Evolutionary conservation across 2,113 vertebrate genomes (phyloP).

Genomic region (Himantopus leucocephalus): DNA sequence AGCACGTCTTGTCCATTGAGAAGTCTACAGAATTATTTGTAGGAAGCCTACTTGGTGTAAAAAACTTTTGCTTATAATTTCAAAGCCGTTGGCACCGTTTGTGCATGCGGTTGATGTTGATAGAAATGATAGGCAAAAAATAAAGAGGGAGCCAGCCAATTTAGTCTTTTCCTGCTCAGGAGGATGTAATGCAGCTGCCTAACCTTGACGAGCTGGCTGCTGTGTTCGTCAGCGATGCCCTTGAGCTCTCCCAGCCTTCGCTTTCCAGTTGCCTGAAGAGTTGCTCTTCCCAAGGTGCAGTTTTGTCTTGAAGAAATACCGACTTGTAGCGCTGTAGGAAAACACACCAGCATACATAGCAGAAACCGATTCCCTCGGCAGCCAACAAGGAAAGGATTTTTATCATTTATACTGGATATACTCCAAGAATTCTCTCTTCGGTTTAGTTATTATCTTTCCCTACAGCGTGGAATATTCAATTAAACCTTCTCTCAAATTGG

Average conservation of each 20-base stretch:
- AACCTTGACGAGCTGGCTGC: background rate
- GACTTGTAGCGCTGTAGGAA: background rate
- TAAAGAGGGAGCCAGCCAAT: background rate
- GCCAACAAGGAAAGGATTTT: conserved; percentile 28
- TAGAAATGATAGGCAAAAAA: background rate
- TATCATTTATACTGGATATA: conserved; percentile 52
- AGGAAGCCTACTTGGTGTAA: rapidly evolving
- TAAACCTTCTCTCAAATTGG: conserved; percentile 70
- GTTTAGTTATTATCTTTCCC: conserved; percentile 62
- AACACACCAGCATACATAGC: conserved; percentile 14
- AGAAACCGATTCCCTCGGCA: conserved; percentile 35
- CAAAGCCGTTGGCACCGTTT: background rate
- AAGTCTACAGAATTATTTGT: rapidly evolving
- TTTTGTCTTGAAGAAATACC: conserved; percentile 38
- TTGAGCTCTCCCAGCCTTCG: conserved; percentile 33
- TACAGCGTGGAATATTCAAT: conserved; percentile 61
- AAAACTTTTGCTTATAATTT: background rate
- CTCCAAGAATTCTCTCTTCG: conserved; percentile 47
- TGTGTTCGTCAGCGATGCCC: background rate
- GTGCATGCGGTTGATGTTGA: background rate
- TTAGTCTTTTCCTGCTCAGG: background rate
- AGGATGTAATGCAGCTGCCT: background rate
- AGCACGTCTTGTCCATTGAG: background rate
- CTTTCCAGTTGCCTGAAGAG: background rate
- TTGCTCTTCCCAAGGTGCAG: conserved; percentile 39